phyloP scores from a whole-genome alignment of 2,888 invertebrate species.

The Dynastes hyllus region DNA sequence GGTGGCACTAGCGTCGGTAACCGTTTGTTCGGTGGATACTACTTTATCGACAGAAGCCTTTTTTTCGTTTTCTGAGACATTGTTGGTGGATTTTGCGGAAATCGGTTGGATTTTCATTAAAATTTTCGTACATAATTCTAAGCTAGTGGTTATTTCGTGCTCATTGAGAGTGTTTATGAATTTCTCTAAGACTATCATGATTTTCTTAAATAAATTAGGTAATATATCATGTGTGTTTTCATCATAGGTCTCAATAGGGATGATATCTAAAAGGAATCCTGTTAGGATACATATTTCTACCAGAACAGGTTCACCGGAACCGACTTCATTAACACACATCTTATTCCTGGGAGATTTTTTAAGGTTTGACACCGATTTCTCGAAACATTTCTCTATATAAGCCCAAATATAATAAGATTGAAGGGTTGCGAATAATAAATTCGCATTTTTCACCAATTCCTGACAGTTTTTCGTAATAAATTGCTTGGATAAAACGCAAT shows the following conservation, averaged over 20 bases:
- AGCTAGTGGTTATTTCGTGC: slow-evolving; percentile 78
- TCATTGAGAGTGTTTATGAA: slow-evolving; percentile 75
- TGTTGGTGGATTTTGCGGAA: slow-evolving; percentile 65
- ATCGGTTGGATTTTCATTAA: slow-evolving; percentile 83
- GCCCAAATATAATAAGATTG: slow-evolving; percentile 92
- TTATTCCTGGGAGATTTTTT: slow-evolving; percentile 55
- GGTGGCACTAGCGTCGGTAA: neutral
- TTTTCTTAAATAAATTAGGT: slow-evolving; percentile 82
- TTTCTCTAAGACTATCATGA: slow-evolving; percentile 76
- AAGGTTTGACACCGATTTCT: slow-evolving; percentile 69
- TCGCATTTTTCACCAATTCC: slow-evolving; percentile 88
- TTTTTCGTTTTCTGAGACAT: slow-evolving; percentile 28
- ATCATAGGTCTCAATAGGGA: slow-evolving; percentile 83
- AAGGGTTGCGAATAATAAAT: slow-evolving; percentile 86
- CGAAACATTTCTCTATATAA: slow-evolving; percentile 80
- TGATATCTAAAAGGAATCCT: slow-evolving; percentile 84
- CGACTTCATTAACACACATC: slow-evolving; percentile 72
- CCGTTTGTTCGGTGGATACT: neutral
- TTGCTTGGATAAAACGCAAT: slow-evolving; percentile 64
- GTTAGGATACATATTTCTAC: slow-evolving; percentile 82
- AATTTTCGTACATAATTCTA: slow-evolving; percentile 82
- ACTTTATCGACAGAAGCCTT: slow-evolving; percentile 10
- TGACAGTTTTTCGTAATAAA: slow-evolving; percentile 71
- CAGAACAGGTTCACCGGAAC: slow-evolving; percentile 78
- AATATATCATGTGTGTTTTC: slow-evolving; percentile 86